Evolutionary conservation across 2,797 vertebrate genomes (phyloP).

Genomic region (Squalus acanthias): DNA sequence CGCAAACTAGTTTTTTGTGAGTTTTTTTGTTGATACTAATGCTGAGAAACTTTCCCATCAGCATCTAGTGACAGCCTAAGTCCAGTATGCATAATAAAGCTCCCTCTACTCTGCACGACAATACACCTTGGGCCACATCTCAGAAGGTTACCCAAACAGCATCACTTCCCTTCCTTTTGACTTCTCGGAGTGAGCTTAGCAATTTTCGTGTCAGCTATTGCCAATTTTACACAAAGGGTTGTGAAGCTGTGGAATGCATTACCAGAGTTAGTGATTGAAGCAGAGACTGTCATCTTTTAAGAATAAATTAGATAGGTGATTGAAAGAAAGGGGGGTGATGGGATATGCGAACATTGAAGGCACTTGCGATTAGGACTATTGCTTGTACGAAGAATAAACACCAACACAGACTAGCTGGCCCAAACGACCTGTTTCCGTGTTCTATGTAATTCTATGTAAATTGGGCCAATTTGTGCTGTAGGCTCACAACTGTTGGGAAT

Average conservation of each 20-base stretch:
- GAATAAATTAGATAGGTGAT: background rate
- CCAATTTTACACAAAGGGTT: background rate
- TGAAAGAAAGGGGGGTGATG: background rate
- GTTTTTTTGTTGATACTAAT: background rate
- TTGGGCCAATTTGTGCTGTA: background rate
- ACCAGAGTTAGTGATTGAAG: background rate
- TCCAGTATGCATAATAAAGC: background rate
- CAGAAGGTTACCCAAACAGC: background rate
- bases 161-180: background rate
- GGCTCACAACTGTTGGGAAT: background rate
- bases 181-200: background rate
- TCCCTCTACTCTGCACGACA: background rate
- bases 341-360: background rate
- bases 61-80: background rate
- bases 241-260: background rate
- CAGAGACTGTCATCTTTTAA: background rate
- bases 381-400: background rate
- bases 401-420: background rate
- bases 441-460: background rate
- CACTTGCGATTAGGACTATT: background rate
- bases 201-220: background rate
- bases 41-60: background rate
- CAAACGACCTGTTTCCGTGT: background rate
- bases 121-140: background rate
- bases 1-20: background rate